Conservation (phyloP, 2,888 invertebrate genomes). For the Eristalis intricaria region DNA sequence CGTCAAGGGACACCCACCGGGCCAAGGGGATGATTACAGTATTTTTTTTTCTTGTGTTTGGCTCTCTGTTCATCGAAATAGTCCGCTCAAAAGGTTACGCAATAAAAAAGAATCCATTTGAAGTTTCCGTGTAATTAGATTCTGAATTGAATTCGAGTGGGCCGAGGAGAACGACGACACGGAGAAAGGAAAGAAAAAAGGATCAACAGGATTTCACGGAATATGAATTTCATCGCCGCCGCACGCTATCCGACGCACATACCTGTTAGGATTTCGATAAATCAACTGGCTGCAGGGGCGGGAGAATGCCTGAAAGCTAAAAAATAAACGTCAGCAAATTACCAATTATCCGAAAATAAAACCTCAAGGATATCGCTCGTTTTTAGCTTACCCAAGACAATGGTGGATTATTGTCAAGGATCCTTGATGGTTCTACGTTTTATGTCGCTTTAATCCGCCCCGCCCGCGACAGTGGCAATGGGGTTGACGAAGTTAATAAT, state of each 20-base stretch:
- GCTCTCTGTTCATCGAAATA: conserved; percentile 22
- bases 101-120: conserved; percentile 68
- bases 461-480: conserved; percentile 45
- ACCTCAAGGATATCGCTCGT: conserved; percentile 29
- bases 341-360: conserved; percentile 65
- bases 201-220: conserved; percentile 71
- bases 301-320: conserved; percentile 2
- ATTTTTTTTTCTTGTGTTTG: background rate
- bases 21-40: conserved; percentile 25
- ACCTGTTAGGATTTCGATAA: conserved; percentile 70
- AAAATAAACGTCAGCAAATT: conserved; percentile 71
- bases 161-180: conserved; percentile 23
- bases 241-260: conserved; percentile 33
- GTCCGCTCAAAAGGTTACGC: conserved; percentile 63
- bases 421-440: conserved; percentile 58
- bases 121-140: conserved; percentile 72
- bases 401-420: conserved; percentile 54
- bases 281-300: conserved; percentile 30
- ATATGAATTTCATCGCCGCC: conserved; percentile 61
- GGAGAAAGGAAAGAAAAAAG: conserved; percentile 35
- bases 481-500: conserved; percentile 66
- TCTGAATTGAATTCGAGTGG: conserved; percentile 67
- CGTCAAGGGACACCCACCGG: conserved; percentile 41
- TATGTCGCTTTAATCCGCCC: conserved; percentile 52
- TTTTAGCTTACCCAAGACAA: conserved; percentile 40